These are phyloP conservation scores for Columba guinea DNA, from an alignment of 2,797 vertebrate genomes.

Conservation along the genomic window DNA sequence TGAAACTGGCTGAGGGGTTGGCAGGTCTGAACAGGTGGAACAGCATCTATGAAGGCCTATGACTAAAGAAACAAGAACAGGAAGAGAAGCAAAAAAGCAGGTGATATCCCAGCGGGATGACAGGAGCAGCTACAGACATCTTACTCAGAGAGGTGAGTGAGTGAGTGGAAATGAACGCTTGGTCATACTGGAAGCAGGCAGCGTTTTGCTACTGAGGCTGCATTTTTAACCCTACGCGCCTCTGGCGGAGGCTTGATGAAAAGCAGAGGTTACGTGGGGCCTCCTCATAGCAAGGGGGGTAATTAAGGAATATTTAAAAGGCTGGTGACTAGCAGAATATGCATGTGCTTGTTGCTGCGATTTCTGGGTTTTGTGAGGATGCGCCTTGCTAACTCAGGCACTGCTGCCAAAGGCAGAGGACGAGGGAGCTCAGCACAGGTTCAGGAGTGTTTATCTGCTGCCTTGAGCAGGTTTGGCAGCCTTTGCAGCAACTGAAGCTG, in stretches of 20 bases:
- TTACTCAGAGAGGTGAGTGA: slow-evolving; percentile 52
- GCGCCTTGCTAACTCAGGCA: background rate
- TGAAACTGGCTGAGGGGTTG: background rate
- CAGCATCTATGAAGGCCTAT: background rate
- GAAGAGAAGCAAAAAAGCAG: background rate
- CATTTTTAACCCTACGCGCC: background rate
- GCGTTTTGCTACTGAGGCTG: slow-evolving; percentile 12
- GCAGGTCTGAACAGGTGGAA: background rate
- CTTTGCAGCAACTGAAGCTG: background rate
- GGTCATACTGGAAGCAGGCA: background rate
- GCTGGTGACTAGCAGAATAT: background rate
- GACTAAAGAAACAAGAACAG: slow-evolving; percentile 6
- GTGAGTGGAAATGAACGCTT: slow-evolving; percentile 49
- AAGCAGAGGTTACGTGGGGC: background rate
- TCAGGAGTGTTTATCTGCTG: background rate
- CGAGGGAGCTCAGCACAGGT: background rate
- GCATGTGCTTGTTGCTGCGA: background rate
- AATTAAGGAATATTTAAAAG: background rate
- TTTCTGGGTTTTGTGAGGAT: background rate
- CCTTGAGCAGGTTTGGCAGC: slow-evolving; percentile 29
- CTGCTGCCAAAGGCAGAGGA: background rate
- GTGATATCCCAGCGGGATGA: slow-evolving; percentile 46
- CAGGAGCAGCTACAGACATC: background rate
- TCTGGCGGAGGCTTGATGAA: background rate
- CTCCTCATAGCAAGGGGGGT: background rate